phyloP scores from a whole-genome alignment of 2,888 invertebrate genomes.

The Brachynemurus nebulosus region DNA sequence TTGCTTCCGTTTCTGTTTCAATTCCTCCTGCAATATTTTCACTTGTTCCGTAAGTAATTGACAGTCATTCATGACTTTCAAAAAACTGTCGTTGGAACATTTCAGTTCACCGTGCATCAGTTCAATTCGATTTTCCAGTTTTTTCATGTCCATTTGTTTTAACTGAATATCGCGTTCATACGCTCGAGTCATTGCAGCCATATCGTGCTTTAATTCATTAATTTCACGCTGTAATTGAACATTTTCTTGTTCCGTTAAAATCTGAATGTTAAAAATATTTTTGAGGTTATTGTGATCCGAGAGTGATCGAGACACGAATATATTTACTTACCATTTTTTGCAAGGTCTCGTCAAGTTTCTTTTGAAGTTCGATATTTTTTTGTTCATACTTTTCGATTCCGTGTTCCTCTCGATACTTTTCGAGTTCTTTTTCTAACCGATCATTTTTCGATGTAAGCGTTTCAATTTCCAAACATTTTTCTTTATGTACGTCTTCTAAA shows the following conservation, averaged over 20 bases:
- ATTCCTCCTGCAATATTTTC: slow-evolving; percentile 23
- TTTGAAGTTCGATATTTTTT: slow-evolving; percentile 35
- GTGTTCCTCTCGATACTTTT: slow-evolving; percentile 31
- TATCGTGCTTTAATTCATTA: slow-evolving; percentile 41
- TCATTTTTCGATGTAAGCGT: slow-evolving; percentile 39
- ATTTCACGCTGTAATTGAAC: slow-evolving; percentile 42
- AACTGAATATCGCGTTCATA: slow-evolving; percentile 41
- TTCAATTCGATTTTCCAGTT: slow-evolving; percentile 29
- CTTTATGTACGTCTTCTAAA: slow-evolving; percentile 40
- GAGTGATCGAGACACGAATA: too few species aligned
- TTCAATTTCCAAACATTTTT: slow-evolving; percentile 40
- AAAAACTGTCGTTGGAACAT: slow-evolving; percentile 24
- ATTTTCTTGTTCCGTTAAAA: slow-evolving; percentile 41
- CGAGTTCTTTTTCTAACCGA: slow-evolving; percentile 37
- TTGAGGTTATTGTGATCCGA: background rate
- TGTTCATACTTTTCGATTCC: slow-evolving; percentile 25
- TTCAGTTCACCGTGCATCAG: slow-evolving; percentile 30
- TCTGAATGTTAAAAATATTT: slow-evolving; percentile 25
- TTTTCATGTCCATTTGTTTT: slow-evolving; percentile 42
- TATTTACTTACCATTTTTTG: slow-evolving; percentile 41
- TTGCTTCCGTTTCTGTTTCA: slow-evolving; percentile 16
- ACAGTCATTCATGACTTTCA: slow-evolving; percentile 23
- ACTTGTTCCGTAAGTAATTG: slow-evolving; percentile 24
- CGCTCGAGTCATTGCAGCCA: slow-evolving; percentile 39
- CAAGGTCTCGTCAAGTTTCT: slow-evolving; percentile 42